Conservation (phyloP, 2,797 vertebrate species). For the Channa striata region DNA sequence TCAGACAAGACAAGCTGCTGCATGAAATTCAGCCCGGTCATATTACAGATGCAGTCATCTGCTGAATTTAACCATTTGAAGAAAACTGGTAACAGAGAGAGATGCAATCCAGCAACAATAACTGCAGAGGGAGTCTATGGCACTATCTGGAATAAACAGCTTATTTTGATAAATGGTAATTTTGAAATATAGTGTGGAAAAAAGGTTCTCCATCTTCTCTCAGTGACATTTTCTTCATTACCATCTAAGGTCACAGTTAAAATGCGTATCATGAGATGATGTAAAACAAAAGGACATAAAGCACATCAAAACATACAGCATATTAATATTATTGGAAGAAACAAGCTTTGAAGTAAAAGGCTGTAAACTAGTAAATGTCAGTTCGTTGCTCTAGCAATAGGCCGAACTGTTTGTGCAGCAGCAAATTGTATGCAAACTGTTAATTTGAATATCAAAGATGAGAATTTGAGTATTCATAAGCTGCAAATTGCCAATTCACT, state of each 20-base stretch:
- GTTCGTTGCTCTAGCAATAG: slow-evolving; percentile 7
- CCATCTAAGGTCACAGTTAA: slow-evolving; percentile 6
- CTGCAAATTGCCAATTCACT: slow-evolving; percentile 10
- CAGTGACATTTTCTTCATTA: slow-evolving; percentile 19
- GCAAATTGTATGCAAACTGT: slow-evolving; percentile 43
- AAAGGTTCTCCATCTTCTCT: not conserved
- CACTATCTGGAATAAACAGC: slow-evolving; percentile 7
- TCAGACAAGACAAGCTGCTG: slow-evolving; percentile 39
- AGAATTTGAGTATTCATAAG: slow-evolving; percentile 31
- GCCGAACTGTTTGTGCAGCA: not conserved
- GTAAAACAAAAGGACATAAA: slow-evolving; percentile 8
- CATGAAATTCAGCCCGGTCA: slow-evolving; percentile 42
- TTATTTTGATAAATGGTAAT: too few relatives aligned
- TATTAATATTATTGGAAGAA: not conserved
- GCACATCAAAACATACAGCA: not conserved
- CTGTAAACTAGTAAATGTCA: slow-evolving; percentile 3
- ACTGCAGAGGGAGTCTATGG: not conserved
- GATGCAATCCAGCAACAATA: slow-evolving; percentile 9
- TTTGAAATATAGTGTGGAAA: slow-evolving; percentile 3
- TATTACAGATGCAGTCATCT: slow-evolving; percentile 27
- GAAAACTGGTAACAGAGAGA: slow-evolving; percentile 6
- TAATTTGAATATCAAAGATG: slow-evolving; percentile 52
- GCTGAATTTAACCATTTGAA: slow-evolving; percentile 30
- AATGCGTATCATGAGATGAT: slow-evolving; percentile 14
- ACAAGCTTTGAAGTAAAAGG: slow-evolving; percentile 18